These are phyloP conservation scores for Perithous albicinctus DNA, from an alignment of 2,888 invertebrate genomes.

Conservation along the genomic window DNA sequence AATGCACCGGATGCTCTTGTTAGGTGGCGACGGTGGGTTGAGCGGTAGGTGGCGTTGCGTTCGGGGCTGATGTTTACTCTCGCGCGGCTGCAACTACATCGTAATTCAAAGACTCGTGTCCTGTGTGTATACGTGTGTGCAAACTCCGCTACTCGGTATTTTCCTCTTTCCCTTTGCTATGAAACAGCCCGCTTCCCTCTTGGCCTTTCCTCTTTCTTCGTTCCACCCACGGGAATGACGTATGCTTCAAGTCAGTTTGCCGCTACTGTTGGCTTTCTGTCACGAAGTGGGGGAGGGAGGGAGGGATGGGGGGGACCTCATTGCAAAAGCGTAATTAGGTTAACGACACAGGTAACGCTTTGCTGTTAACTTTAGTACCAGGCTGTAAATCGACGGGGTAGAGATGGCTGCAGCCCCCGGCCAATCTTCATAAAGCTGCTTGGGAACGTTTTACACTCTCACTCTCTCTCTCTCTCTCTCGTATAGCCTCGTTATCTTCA, in stretches of 20 bases:
- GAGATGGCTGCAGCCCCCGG: conserved; percentile 14
- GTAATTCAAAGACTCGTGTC: conserved; percentile 71
- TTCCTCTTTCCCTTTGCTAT: background rate
- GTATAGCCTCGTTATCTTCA: conserved; percentile 2
- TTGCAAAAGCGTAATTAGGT: conserved; percentile 59
- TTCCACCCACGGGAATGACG: conserved; percentile 6
- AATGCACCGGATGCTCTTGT: conserved; percentile 65
- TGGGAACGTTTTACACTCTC: conserved; percentile 40
- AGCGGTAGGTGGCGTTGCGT: conserved; percentile 55
- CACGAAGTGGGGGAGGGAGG: background rate
- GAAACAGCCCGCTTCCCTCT: conserved; percentile 1
- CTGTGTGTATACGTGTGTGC: conserved; percentile 23
- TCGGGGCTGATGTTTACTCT: conserved; percentile 69
- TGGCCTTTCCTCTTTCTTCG: conserved; percentile 34
- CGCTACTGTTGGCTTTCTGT: conserved; percentile 36
- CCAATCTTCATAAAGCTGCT: conserved; percentile 66
- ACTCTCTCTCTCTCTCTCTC: conserved; percentile 5
- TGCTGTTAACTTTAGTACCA: conserved; percentile 32
- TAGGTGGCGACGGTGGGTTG: conserved; percentile 38
- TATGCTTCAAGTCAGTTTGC: background rate
- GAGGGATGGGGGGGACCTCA: background rate
- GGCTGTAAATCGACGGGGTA: conserved; percentile 49
- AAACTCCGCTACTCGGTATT: conserved; percentile 26
- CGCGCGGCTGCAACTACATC: conserved; percentile 71
- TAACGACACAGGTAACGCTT: conserved; percentile 59